Base-by-base conservation (phyloP, 2,888 invertebrate species). In the Pristionchus exspectatus region DNA sequence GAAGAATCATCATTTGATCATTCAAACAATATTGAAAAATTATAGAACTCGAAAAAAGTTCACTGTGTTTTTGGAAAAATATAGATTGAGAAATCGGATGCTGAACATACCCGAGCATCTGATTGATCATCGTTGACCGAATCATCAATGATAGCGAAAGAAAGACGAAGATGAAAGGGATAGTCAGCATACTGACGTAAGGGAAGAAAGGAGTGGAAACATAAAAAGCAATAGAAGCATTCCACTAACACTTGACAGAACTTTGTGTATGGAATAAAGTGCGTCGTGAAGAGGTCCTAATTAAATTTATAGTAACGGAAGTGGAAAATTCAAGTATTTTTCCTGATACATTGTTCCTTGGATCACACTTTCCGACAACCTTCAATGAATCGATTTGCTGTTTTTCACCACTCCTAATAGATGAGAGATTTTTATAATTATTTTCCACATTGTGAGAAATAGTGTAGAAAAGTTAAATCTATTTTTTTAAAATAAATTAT, bases 81-180 rank as follows among this genome's bases (percentile, higher is more conserved):
- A n/a, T n/a, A n/a, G n/a, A n/a, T n/a, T n/a, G n/a, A n/a, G n/a
- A n/a, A n/a, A n/a, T n/a, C n/a, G n/a, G n/a, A n/a, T n/a, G n/a
- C n/a, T n/a, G n/a, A 9, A 74, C 74, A 21, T 21, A 74, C 74
- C 74, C 74, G 16, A 74, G 74, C 74, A 74, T 74, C 10, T 74
- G 74, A 21, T 74, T 74, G 33, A 74, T 21, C 2, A 74, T 21
- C 9, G 74, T 74, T 5, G 38, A 14, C 2, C 21, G 16, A 21
- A 74, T 30, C 2, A 69, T n/a, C n/a, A 3, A 69, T 30, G 16
- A 21, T 38, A 16, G 18, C 18, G 74, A 74, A 74, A 74, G 33
- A 4, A 38, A 5, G 38, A 74, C 4, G 74, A 74, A 21, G 30
- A 69, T 69, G 69, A 10, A 3, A 14, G 63, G 63, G 21, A n/a